Evolutionary conservation across 2,888 invertebrate genomes (phyloP), one percentile per base, ranked within the genome.

Genomic region (Lycocerus yunnanus): DNA sequence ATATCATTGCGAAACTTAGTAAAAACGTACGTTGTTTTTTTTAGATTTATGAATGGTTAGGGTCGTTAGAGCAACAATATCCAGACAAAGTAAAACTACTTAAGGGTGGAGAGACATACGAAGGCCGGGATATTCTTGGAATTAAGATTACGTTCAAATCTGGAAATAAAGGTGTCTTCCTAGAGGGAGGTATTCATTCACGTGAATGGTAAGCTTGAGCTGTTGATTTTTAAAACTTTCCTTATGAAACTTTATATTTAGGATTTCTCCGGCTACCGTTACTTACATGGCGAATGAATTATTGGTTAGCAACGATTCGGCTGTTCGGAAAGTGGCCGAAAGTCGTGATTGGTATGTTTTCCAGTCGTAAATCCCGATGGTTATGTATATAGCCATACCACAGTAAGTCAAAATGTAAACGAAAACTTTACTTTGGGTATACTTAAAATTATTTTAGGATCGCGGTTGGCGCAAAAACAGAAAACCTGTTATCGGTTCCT

Each of bases 321-420:
- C 86, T n/a, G n/a, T n/a, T n/a, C n/a, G n/a, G n/a, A n/a, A n/a
- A n/a, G n/a, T n/a, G n/a, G n/a, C n/a, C n/a, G n/a, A n/a, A n/a
- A n/a, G n/a, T n/a, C n/a, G n/a, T 27, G n/a, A 21, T 9, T 9
- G 21, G 21, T 21, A 21, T 21, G 9, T 21, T 21, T 21, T 73
- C 94, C 94, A 0, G 90, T 92, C 0, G 86, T 89, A 2, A 94
- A 94, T 84, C 93, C 93, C 58, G 94, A 94, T 86, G 94, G 94
- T 14, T 94, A 93, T 83, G 89, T 83, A 2, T 93, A 91, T 81
- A 90, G 92, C 0, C 92, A 92, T 81, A 88, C 88, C 1, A 86
- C 83, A 76, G 93, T 94, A 86, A 88, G 89, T 88, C 63, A 13
- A 10, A 11, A 10, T 15, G 15, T 4, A 3, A 60, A 60, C 0